Evolutionary conservation across 2,113 vertebrate species (phyloP).

Genomic region (Nothoprocta pentlandii): DNA sequence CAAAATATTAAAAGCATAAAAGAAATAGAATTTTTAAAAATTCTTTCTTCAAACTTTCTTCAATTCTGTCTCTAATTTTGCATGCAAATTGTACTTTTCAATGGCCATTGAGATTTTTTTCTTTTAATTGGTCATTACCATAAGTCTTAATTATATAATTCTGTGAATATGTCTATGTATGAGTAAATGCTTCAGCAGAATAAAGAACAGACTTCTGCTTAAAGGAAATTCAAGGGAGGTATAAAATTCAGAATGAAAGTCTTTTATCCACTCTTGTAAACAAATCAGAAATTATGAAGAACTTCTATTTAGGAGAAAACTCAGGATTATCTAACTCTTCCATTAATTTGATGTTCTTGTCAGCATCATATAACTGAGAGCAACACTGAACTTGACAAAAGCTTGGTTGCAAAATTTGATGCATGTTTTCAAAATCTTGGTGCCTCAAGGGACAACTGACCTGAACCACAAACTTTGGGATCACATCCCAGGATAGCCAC

Average conservation of each 20-base stretch:
- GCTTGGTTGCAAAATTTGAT: not conserved
- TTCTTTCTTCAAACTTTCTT: not conserved
- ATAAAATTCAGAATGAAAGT: not conserved
- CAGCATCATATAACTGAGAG: rapidly evolving
- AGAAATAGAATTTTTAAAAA: slow-evolving; percentile 33
- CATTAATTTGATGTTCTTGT: not conserved
- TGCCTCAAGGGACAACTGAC: not conserved
- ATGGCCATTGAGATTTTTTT: not conserved
- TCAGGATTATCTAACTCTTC: not conserved
- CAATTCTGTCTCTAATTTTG: not conserved
- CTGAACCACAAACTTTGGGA: not conserved
- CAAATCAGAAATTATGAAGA: not conserved
- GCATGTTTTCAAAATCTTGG: not conserved
- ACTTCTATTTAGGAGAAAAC: not conserved
- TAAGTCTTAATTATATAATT: not conserved
- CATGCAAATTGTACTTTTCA: not conserved
- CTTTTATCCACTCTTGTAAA: not conserved
- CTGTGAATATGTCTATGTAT: not conserved
- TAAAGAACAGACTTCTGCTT: not conserved
- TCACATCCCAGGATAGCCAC: not conserved
- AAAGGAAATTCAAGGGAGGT: not conserved
- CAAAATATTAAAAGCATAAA: slow-evolving; percentile 65
- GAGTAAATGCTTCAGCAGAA: not conserved
- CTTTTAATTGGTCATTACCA: slow-evolving; percentile 8
- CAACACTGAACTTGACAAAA: not conserved